phyloP scores from a whole-genome alignment of 2,888 invertebrate species.

The Leptura quadrifasciata region DNA sequence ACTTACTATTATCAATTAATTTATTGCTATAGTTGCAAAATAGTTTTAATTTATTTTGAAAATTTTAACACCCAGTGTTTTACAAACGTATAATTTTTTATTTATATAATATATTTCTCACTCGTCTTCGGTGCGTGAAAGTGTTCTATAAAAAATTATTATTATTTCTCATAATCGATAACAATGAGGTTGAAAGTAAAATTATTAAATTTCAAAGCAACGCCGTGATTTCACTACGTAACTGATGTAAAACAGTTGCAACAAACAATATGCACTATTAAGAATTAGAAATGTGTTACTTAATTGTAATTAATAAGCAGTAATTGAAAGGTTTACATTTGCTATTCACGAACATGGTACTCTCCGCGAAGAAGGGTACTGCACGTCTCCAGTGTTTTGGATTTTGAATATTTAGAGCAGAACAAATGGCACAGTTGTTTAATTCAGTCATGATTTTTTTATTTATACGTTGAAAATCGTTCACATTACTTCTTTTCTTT shows the following conservation, averaged over 20 bases:
- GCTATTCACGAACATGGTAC: background rate
- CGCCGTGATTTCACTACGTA: background rate
- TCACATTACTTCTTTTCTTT: no score
- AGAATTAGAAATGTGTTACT: background rate
- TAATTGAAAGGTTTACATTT: background rate
- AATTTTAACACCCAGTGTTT: no score
- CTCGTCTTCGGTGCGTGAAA: background rate
- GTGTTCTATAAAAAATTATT: background rate
- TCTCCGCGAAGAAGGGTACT: no score
- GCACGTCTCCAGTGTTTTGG: no score
- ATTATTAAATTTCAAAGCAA: background rate
- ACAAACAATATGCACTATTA: background rate
- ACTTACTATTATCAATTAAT: no score
- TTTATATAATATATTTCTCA: background rate
- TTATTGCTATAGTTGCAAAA: no score
- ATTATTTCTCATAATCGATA: background rate
- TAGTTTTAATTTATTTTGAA: no score
- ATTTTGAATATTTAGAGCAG: no score
- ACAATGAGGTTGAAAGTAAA: background rate
- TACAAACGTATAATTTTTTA: no score
- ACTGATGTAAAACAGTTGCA: background rate
- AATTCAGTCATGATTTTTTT: no score
- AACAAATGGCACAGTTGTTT: no score
- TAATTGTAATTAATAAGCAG: background rate
- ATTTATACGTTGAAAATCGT: no score